These are phyloP conservation scores for Malacosoma neustria DNA, from an alignment of 2,888 invertebrate species.

Conservation along the genomic window DNA sequence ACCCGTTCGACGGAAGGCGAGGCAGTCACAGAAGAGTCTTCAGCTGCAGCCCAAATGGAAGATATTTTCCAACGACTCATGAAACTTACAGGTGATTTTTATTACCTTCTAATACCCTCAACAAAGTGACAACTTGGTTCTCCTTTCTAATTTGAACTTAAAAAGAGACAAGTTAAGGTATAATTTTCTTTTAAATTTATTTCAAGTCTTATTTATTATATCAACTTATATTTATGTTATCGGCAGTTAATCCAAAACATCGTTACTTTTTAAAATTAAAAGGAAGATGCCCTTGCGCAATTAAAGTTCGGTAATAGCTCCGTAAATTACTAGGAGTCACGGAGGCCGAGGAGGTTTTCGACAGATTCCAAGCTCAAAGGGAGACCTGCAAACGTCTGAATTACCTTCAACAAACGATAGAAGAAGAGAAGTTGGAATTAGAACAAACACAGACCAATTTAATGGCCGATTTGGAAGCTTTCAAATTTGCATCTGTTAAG, in stretches of 20 bases:
- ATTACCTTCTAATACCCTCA: no score
- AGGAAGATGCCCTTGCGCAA: not conserved
- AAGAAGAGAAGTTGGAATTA: constrained; percentile 81
- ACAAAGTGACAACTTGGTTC: no score
- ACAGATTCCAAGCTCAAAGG: constrained; percentile 82
- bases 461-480: constrained; percentile 81
- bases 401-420: constrained; percentile 81
- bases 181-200: no score
- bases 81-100: constrained; percentile 78
- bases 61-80: constrained; percentile 83
- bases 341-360: constrained; percentile 82
- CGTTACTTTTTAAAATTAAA: no score
- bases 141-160: no score
- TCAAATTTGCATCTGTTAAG: constrained; percentile 86
- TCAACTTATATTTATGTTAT: no score
- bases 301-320: not conserved
- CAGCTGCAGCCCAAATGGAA: constrained; percentile 70
- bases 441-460: constrained; percentile 80
- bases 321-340: constrained; percentile 75
- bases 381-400: constrained; percentile 82
- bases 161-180: no score
- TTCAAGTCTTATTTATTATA: no score
- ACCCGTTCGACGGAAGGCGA: constrained; percentile 67
- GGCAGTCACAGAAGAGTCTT: constrained; percentile 47
- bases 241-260: no score